phyloP scores from a whole-genome alignment of 2,888 invertebrate genomes.

The Thyatira batis region DNA sequence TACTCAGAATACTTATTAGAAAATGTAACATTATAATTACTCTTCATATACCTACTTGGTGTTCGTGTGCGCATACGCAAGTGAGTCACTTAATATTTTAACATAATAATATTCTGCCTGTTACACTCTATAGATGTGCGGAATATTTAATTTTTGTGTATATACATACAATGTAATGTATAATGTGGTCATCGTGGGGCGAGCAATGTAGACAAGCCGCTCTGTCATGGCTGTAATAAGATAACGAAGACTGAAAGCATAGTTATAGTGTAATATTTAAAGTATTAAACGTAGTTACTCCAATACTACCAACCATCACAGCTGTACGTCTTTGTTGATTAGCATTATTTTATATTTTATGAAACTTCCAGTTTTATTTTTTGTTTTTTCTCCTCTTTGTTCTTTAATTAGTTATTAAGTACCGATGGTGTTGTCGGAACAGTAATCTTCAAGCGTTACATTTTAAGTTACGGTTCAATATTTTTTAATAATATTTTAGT shows the following conservation, averaged over 20 bases:
- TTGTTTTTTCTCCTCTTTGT: conserved; percentile 19
- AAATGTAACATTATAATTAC: conserved; percentile 2
- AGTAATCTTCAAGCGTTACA: conserved; percentile 12
- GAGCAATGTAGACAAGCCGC: conserved; percentile 44
- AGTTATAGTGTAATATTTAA: conserved; percentile 78
- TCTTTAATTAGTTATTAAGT: conserved; percentile 16
- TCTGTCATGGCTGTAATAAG: conserved; percentile 74
- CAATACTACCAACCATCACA: conserved; percentile 62
- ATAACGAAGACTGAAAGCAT: conserved; percentile 80
- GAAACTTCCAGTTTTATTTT: conserved; percentile 22
- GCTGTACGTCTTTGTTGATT: conserved; percentile 52
- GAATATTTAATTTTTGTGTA: conserved; percentile 38
- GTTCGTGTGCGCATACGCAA: conserved; percentile 20
- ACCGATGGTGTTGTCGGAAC: conserved; percentile 10
- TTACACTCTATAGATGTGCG: conserved; percentile 19
- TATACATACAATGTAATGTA: conserved; percentile 48
- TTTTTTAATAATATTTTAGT: conserved; percentile 23
- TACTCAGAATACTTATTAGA: conserved; percentile 1
- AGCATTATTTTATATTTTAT: conserved; percentile 24
- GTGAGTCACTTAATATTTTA: conserved; percentile 12
- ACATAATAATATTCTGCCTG: conserved; percentile 7
- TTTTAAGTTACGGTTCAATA: conserved; percentile 22
- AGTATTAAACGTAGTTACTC: conserved; percentile 65
- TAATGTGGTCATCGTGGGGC: conserved; percentile 56
- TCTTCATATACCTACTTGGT: conserved; percentile 15